These are phyloP conservation scores for Orestias chungarensis DNA, from an alignment of 2,797 vertebrate species.

Conservation along the genomic window DNA sequence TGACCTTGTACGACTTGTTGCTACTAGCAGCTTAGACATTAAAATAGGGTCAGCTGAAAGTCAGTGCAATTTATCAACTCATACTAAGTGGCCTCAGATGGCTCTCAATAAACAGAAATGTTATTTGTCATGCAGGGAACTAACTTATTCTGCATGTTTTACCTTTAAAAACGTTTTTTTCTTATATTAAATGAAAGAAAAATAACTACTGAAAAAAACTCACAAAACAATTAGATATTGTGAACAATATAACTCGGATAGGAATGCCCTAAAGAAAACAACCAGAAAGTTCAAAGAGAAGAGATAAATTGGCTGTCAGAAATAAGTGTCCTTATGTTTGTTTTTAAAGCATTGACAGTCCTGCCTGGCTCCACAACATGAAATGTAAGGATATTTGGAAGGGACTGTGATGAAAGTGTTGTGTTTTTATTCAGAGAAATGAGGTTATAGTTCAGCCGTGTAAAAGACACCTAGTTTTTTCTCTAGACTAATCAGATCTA, in stretches of 20 bases:
- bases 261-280: background rate
- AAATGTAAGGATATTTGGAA: no score
- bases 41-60: slow-evolving; percentile 1
- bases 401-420: background rate
- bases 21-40: slow-evolving; percentile 1
- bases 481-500: background rate
- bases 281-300: background rate
- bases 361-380: no score
- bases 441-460: background rate
- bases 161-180: no score
- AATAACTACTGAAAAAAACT: background rate
- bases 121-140: background rate
- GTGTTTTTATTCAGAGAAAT: background rate
- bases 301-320: no score
- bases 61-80: background rate
- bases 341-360: no score
- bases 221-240: background rate
- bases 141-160: background rate
- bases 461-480: background rate
- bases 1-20: slow-evolving; percentile 8
- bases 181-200: background rate
- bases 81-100: background rate
- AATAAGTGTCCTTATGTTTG: no score
- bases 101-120: background rate
- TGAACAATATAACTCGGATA: background rate